phyloP scores from a whole-genome alignment of 2,113 vertebrate genomes.

The Pollachius pollachius region DNA sequence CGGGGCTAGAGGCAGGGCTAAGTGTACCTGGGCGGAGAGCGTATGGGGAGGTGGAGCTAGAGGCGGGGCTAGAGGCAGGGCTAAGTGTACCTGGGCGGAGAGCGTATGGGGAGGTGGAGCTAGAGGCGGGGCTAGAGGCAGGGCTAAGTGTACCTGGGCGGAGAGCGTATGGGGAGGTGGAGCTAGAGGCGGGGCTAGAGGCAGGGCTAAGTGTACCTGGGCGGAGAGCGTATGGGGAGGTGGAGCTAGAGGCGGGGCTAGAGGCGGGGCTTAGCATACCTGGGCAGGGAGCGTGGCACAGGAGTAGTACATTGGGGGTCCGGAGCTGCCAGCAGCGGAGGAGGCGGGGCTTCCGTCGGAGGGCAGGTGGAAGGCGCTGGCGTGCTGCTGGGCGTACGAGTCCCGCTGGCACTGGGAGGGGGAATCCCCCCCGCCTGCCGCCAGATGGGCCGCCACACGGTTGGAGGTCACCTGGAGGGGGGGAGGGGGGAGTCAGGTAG shows the following conservation, averaged over 20 bases:
- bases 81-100: constrained; percentile 73
- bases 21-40: constrained; percentile 77
- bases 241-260: background rate
- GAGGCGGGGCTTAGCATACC: constrained; percentile 41
- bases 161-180: background rate
- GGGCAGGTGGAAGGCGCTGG: constrained; percentile 91
- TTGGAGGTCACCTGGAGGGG: constrained; percentile 77
- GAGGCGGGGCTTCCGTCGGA: constrained; percentile 75
- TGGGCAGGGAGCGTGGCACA: constrained; percentile 91
- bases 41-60: constrained; percentile 73
- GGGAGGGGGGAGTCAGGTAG: background rate
- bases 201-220: constrained; percentile 48
- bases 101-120: constrained; percentile 78
- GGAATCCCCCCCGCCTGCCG: constrained; percentile 83
- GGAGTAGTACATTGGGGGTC: constrained; percentile 84
- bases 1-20: background rate
- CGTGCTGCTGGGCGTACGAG: constrained; percentile 84
- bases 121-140: constrained; percentile 47
- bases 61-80: background rate
- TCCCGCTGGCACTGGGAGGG: constrained; percentile 79
- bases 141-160: constrained; percentile 31
- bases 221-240: background rate
- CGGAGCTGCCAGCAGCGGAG: constrained; percentile 30
- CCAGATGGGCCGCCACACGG: constrained; percentile 80
- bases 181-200: constrained; percentile 30